Evolutionary conservation across 1,140 invertebrate species (phyloP).

Genomic region (Coelopa frigida): DNA sequence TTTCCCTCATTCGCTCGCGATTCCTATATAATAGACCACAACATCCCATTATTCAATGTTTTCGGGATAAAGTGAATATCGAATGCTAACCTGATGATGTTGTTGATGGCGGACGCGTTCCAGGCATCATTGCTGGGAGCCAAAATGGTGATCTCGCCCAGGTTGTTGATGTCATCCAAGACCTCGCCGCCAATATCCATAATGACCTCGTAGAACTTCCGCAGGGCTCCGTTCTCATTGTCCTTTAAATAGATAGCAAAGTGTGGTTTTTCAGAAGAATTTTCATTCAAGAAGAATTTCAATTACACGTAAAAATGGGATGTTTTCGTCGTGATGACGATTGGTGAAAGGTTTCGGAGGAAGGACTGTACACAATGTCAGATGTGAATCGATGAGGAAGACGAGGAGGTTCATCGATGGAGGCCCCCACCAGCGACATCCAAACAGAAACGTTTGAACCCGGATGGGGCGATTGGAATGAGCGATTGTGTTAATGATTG

Average conservation of each 20-base stretch:
- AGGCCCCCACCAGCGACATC: too few species aligned
- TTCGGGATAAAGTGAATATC: too few species aligned
- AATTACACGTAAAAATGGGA: neutral
- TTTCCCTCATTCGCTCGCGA: conserved; percentile 60
- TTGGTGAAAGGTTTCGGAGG: too few species aligned
- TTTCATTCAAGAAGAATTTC: neutral
- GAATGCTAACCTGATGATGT: conserved; percentile 51
- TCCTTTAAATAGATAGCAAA: conserved; percentile 47
- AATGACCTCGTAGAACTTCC: conserved; percentile 73
- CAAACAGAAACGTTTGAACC: too few species aligned
- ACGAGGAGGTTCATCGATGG: too few species aligned
- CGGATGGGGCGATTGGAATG: too few species aligned
- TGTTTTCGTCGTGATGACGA: neutral
- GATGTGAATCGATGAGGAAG: too few species aligned
- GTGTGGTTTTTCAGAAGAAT: neutral
- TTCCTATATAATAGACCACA: conserved; percentile 50
- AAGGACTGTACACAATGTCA: too few species aligned
- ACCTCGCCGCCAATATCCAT: conserved; percentile 67
- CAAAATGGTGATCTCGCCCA: conserved; percentile 73
- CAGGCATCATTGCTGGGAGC: conserved; percentile 83
- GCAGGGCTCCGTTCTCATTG: conserved; percentile 73
- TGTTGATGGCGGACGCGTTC: conserved; percentile 60
- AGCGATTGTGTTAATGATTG: too few species aligned
- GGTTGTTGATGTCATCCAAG: conserved; percentile 59
- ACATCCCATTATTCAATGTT: too few species aligned